phyloP scores from a whole-genome alignment of 1,140 invertebrate genomes.

The Zaprionus taronus region DNA sequence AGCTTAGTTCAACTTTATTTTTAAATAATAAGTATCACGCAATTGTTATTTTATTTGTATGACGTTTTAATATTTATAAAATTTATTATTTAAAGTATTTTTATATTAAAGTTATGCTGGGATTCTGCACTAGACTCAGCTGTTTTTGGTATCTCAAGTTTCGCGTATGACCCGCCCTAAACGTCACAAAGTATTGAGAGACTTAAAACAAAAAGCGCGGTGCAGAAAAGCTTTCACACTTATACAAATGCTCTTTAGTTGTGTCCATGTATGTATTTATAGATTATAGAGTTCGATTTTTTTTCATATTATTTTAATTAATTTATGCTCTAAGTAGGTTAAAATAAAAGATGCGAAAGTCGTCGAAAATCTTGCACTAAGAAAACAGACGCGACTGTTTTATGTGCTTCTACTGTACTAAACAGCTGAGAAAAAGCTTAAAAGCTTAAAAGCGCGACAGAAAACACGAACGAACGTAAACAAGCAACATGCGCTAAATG shows the following conservation, averaged over 20 bases:
- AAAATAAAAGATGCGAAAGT: background rate
- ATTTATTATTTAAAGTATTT: background rate
- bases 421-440: constrained; percentile 65
- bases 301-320: too few relatives aligned
- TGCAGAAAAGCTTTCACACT: constrained; percentile 51
- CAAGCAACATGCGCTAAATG: constrained; percentile 50
- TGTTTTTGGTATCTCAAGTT: constrained; percentile 45
- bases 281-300: too few relatives aligned
- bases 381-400: background rate
- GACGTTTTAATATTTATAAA: background rate
- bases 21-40: constrained; percentile 14
- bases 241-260: background rate
- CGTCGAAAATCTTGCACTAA: background rate
- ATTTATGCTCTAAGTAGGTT: background rate
- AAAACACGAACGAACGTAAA: constrained; percentile 19
- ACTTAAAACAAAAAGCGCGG: constrained; percentile 43
- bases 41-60: background rate
- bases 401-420: constrained; percentile 44
- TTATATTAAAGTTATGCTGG: background rate
- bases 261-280: background rate
- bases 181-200: constrained; percentile 23
- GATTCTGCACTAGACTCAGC: constrained; percentile 33
- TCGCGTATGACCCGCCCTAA: constrained; percentile 41
- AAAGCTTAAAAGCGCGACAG: background rate
- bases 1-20: constrained; percentile 1